Base-by-base conservation (phyloP, 2,113 vertebrate species). In the Argyrosomus japonicus region DNA sequence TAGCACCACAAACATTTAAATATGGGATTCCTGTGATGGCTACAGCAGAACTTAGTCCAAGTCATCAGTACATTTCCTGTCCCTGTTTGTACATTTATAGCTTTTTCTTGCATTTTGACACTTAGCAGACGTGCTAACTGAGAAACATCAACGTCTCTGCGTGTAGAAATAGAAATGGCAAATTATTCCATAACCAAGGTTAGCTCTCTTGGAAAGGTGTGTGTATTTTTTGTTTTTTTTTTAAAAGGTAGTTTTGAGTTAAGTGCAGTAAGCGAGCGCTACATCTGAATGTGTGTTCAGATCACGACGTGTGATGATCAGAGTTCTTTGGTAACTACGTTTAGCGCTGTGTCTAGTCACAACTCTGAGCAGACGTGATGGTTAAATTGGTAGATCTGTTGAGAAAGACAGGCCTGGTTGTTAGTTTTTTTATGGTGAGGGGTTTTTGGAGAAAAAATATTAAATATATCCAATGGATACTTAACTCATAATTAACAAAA, bases 271-370 rank as follows among this genome's bases (percentile, higher is more conserved):
- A 82, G 87, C 81, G 1, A 83, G 72, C 2, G 88, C 89, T 91
- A 75, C 88, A 73, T 80, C 68, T 81, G 69, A 83, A 73, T 74
- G 2, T 25, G 25, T 13, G 68, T 63, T 63, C 68, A 62, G 77
- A 68, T 10, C 65, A 27, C 5, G 29, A 48, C 17, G 2, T 64
- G 81, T 63, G 83, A 85, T 21, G 77, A 78, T 83, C 81, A 77
- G 64, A 86, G 84, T 48, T 93, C 90, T 93, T 93, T 93, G 92
- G 91, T 88, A 80, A 87, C 78, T 74, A 62, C 53, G 50, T 80
- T 68, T 40, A 79, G 79, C 68, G 27, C 80, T 40, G 63, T 36
- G 72, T 73, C 29, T 48, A 17, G 64, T 79, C 75, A 48, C 50
- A 71, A 69, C 48, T 83, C 70, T 17, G 57, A 89, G 75, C 23